Evolutionary conservation across 2,888 invertebrate genomes (phyloP).

Genomic region (Drosophila leonis): DNA sequence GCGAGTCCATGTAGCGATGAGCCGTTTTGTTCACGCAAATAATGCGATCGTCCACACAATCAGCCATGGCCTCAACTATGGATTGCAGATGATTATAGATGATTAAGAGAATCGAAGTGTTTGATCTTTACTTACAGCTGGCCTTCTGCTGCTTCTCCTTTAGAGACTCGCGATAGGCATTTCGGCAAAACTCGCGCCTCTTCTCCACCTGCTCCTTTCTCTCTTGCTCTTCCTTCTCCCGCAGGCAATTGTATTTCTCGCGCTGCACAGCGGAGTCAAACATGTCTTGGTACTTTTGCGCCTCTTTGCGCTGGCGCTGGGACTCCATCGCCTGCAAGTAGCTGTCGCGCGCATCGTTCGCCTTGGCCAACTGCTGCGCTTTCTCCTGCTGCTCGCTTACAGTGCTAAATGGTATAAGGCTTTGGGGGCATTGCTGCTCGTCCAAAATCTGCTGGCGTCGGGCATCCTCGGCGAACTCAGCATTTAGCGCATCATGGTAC

Average conservation of each 20-base stretch:
- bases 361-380: constrained; percentile 46
- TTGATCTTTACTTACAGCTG: constrained; percentile 43
- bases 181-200: constrained; percentile 45
- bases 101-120: not conserved
- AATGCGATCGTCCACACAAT: constrained; percentile 61
- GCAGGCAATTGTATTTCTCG: constrained; percentile 32
- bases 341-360: constrained; percentile 23
- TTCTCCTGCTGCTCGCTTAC: constrained; percentile 50
- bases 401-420: constrained; percentile 46
- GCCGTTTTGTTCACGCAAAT: constrained; percentile 49
- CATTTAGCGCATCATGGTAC: constrained; percentile 39
- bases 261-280: constrained; percentile 46
- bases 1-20: constrained; percentile 29
- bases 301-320: constrained; percentile 19
- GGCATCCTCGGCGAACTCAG: constrained; percentile 45
- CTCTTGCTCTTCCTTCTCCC: constrained; percentile 38
- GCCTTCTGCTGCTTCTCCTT: constrained; percentile 41
- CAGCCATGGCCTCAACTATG: constrained; percentile 53
- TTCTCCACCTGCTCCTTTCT: constrained; percentile 21
- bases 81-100: not conserved
- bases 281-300: constrained; percentile 25
- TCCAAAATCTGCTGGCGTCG: constrained; percentile 45
- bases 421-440: constrained; percentile 49
- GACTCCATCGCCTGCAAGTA: constrained; percentile 55
- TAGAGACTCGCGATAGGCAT: constrained; percentile 51